These are phyloP conservation scores for Venusia cambrica DNA, from an alignment of 2,888 invertebrate genomes.

Conservation along the genomic window DNA sequence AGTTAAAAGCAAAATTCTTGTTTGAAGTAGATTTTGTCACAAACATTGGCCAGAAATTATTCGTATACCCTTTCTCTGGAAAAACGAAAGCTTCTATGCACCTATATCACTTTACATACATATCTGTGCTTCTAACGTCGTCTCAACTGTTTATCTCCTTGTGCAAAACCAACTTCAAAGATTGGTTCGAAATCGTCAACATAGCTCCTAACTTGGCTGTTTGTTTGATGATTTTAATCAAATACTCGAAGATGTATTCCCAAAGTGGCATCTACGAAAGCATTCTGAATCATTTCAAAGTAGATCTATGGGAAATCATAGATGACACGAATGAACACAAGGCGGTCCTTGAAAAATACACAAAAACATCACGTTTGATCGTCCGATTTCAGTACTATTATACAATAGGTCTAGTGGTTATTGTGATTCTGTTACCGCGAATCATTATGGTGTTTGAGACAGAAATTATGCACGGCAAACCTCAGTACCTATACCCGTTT, in stretches of 20 bases:
- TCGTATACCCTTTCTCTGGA: constrained; percentile 52
- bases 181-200: constrained; percentile 57
- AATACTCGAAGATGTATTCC: constrained; percentile 48
- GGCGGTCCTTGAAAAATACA: constrained; percentile 43
- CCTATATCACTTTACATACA: constrained; percentile 38
- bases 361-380: constrained; percentile 36
- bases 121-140: constrained; percentile 43
- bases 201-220: constrained; percentile 63
- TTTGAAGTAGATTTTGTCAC: constrained; percentile 46
- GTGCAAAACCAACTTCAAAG: constrained; percentile 40
- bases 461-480: constrained; percentile 39
- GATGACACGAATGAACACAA: constrained; percentile 39
- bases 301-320: constrained; percentile 49
- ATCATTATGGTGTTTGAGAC: constrained; percentile 56
- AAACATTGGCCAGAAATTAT: constrained; percentile 46
- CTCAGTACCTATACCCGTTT: constrained; percentile 53
- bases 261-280: constrained; percentile 45
- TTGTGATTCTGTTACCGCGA: constrained; percentile 55
- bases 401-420: constrained; percentile 39
- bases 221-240: constrained; percentile 51
- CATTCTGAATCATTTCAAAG: constrained; percentile 49
- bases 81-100: constrained; percentile 36
- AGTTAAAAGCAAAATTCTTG: constrained; percentile 39
- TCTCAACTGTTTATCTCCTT: constrained; percentile 49
- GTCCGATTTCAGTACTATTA: constrained; percentile 52